These are phyloP conservation scores for Adelognathus sp. DNA, from an alignment of 2,888 invertebrate species.

Conservation along the genomic window DNA sequence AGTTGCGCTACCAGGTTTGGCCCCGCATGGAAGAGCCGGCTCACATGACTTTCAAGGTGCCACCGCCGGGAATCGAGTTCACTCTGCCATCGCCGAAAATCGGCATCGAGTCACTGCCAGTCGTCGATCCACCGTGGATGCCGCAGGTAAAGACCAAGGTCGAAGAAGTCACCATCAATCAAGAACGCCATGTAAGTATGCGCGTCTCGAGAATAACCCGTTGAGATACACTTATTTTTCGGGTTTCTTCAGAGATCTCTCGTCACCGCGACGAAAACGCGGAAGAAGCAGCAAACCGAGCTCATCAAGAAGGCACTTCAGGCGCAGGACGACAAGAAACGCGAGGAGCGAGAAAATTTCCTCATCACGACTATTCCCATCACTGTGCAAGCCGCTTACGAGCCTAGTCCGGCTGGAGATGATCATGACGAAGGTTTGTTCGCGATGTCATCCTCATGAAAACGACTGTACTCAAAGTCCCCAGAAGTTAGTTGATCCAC, in stretches of 20 bases:
- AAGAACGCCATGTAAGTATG: conserved; percentile 94
- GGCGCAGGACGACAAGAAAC: conserved; percentile 97
- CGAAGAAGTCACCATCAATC: conserved; percentile 98
- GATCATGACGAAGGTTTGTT: conserved; percentile 91
- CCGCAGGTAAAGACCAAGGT: conserved; percentile 99
- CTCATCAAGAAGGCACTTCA: conserved; percentile 97
- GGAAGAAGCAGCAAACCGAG: conserved; percentile 99
- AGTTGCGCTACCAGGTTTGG: conserved; percentile 98
- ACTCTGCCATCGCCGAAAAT: conserved; percentile 99
- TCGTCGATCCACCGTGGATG: conserved; percentile 99
- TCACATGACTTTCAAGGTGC: conserved; percentile 97
- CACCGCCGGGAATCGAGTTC: conserved; percentile 99
- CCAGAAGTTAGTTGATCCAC: too few species aligned
- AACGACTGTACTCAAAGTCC: too few species aligned
- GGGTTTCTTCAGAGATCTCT: conserved; percentile 87
- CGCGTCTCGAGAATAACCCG: conserved; percentile 21
- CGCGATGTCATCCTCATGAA: neutral
- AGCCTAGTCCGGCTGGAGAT: conserved; percentile 93
- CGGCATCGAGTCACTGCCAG: conserved; percentile 96
- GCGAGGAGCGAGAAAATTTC: conserved; percentile 97
- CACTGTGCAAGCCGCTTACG: conserved; percentile 96
- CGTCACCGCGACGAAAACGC: conserved; percentile 98
- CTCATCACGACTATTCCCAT: conserved; percentile 97
- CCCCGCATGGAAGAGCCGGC: conserved; percentile 99
- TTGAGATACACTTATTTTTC: conserved; percentile 46